Percentiles rank a stretch among this genome's conserved stretches.
Conservation (phyloP, 2,888 invertebrate species). For the Macrophya alboannulata region DNA sequence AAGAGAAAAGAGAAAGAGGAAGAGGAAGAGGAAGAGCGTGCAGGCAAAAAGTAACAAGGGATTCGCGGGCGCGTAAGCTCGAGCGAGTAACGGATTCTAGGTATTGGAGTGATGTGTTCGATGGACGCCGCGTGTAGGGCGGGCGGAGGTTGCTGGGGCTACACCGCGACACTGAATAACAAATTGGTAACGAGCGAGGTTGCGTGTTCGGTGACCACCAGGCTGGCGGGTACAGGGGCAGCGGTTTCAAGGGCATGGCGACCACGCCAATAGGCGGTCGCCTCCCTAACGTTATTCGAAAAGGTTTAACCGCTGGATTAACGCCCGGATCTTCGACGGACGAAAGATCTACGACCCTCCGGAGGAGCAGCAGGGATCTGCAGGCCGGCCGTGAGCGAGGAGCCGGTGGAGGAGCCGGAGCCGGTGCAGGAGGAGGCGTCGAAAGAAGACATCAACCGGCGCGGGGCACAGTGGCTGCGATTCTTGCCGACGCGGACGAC, state of each 20-base stretch:
- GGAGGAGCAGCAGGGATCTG: conserved; percentile 55
- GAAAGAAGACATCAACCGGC: conserved; percentile 41
- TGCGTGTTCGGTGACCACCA: conserved; percentile 75
- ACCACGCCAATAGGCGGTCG: conserved; percentile 80
- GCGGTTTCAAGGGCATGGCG: conserved; percentile 79
- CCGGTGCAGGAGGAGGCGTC: conserved; percentile 31
- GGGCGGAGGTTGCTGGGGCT: conserved; percentile 74
- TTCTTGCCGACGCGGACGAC: conserved; percentile 58
- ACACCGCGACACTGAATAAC: conserved; percentile 59
- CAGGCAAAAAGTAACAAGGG: conserved; percentile 42
- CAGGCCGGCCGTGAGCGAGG: conserved; percentile 53
- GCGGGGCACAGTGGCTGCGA: conserved; percentile 52
- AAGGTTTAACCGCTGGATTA: conserved; percentile 73
- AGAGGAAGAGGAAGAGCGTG: not conserved
- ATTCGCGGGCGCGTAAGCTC: conserved; percentile 45
- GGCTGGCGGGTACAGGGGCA: conserved; percentile 79
- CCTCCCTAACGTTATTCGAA: conserved; percentile 78
- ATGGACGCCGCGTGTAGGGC: conserved; percentile 78
- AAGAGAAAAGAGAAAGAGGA: conserved; percentile 1
- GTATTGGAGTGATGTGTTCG: conserved; percentile 77
- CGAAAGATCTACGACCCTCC: conserved; percentile 52
- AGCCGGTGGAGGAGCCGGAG: conserved; percentile 33
- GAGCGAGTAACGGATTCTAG: conserved; percentile 53
- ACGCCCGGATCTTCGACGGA: conserved; percentile 53
- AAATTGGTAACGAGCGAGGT: conserved; percentile 48